Conservation (phyloP, 1,140 invertebrate genomes). For the Venturia canescens region DNA sequence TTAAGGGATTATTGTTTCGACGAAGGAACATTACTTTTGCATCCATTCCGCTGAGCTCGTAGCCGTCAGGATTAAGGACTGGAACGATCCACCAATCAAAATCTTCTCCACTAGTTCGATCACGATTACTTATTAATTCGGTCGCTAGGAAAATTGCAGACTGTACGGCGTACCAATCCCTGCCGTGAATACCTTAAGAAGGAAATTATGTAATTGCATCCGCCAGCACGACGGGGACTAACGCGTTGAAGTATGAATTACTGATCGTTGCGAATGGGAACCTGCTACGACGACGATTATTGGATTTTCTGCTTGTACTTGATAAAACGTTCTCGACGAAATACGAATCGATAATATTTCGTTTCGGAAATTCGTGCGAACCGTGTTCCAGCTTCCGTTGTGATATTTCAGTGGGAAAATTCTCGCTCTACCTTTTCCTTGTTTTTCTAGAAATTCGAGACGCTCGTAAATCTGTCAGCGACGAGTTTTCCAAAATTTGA, state of each 20-base stretch:
- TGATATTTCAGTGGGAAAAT: slow-evolving; percentile 2
- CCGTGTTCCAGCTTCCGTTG: slow-evolving; percentile 29
- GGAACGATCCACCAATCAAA: slow-evolving; percentile 84
- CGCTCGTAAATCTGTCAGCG: slow-evolving; percentile 17
- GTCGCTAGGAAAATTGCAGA: slow-evolving; percentile 26
- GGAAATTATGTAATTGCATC: slow-evolving; percentile 15
- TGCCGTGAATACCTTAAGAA: slow-evolving; percentile 40
- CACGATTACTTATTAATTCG: slow-evolving; percentile 25
- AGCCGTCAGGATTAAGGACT: slow-evolving; percentile 81
- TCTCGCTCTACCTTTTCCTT: slow-evolving; percentile 1
- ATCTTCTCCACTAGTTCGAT: not conserved
- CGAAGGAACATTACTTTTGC: slow-evolving; percentile 18
- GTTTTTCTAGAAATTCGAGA: slow-evolving; percentile 32
- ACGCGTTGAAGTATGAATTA: slow-evolving; percentile 7
- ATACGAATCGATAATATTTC: slow-evolving; percentile 39
- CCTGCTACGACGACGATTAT: slow-evolving; percentile 41
- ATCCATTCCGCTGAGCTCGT: slow-evolving; percentile 10
- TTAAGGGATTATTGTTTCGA: not conserved
- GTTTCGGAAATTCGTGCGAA: slow-evolving; percentile 32
- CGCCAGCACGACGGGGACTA: not conserved
- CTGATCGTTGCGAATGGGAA: not conserved
- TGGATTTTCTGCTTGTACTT: slow-evolving; percentile 18
- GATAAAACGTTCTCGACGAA: not conserved
- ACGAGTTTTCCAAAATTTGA: not conserved
- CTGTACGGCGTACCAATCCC: slow-evolving; percentile 35